Evolutionary conservation across 2,797 vertebrate genomes (phyloP), one percentile per base, ranked within the genome.

Genomic region (Octomys mimax): DNA sequence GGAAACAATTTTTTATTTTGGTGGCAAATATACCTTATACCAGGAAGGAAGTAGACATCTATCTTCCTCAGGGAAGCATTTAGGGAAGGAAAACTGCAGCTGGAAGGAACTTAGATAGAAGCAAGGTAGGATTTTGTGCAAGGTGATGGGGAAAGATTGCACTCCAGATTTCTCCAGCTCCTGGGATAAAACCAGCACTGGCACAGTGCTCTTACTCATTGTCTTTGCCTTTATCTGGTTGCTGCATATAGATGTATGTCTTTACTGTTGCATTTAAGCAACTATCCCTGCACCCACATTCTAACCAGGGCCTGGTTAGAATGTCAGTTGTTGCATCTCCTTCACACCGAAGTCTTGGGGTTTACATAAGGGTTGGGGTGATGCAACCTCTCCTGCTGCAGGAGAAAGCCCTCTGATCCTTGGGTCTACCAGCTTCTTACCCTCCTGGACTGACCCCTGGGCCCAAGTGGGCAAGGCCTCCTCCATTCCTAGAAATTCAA

Each of bases 401-500:
- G 39, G 28, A 57, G 66, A 84, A 77, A 18, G 75, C 6, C 10
- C 42, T n/a, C 61, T 26, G 73, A 71, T 1, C 59, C 33, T 49
- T 59, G 31, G 12, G 16, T 39, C 24, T 39, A 22, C 49, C 26
- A 66, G 54, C 46, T 87, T 78, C 81, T 78, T 28, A 92, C 2
- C 11, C 42, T 83, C 22, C 73, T 78, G 87, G 59, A 79, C 52
- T 87, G 73, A 64, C 26, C 73, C 26, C 33, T 62, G 71, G 77
- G n/a, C 18, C 82, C 6, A 21, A 0, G n/a, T 42, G 3, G 28
- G 6, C n/a, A 68, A 71, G 71, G 64, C 22, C 89, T 87, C 2
- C 57, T 87, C 2, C 57, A 78, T 42, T 80, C 82, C 22, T 70
- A 71, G 92, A 94, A 86, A 95, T 90, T 3, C 28, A 36, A 66